These are phyloP conservation scores for Camponotus vicinus DNA, from an alignment of 1,140 invertebrate genomes.

Conservation along the genomic window DNA sequence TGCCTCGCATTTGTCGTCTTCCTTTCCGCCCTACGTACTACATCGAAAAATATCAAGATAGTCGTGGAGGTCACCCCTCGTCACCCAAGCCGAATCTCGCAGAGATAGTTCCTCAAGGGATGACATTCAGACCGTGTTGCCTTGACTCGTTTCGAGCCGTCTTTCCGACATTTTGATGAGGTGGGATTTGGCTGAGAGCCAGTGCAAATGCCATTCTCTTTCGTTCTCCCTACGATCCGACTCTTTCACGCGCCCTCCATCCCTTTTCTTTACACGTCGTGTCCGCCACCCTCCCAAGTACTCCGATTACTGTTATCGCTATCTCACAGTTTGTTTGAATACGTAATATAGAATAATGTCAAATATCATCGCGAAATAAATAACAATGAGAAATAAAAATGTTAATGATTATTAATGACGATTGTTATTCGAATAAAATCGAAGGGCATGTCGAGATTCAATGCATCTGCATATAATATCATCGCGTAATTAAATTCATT, in stretches of 20 bases:
- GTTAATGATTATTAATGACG: no score
- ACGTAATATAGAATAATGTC: constrained; percentile 27
- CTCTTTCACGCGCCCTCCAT: constrained; percentile 18
- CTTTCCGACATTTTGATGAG: constrained; percentile 81
- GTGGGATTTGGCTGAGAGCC: constrained; percentile 79
- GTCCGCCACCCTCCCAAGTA: constrained; percentile 9
- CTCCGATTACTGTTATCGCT: constrained; percentile 70
- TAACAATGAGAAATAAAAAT: constrained; percentile 39
- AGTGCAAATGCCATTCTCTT: constrained; percentile 77
- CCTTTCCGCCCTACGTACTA: constrained; percentile 13
- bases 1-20: constrained; percentile 61
- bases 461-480: constrained; percentile 21
- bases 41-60: constrained; percentile 68
- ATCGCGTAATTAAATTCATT: constrained; percentile 13
- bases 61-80: background rate
- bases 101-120: constrained; percentile 72
- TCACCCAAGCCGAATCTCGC: constrained; percentile 45
- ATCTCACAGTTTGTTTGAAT: constrained; percentile 69
- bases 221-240: constrained; percentile 53
- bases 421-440: constrained; percentile 50
- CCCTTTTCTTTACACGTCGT: constrained; percentile 31
- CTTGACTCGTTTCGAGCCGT: constrained; percentile 72
- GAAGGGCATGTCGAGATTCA: background rate
- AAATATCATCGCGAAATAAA: constrained; percentile 25
- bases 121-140: constrained; percentile 76